A percentile compares a stretch with the other conserved stretches of the same genome.
phyloP scores from a whole-genome alignment of 92 coral and sea anemone genomes.

The Palythoa caribaeorum region DNA sequence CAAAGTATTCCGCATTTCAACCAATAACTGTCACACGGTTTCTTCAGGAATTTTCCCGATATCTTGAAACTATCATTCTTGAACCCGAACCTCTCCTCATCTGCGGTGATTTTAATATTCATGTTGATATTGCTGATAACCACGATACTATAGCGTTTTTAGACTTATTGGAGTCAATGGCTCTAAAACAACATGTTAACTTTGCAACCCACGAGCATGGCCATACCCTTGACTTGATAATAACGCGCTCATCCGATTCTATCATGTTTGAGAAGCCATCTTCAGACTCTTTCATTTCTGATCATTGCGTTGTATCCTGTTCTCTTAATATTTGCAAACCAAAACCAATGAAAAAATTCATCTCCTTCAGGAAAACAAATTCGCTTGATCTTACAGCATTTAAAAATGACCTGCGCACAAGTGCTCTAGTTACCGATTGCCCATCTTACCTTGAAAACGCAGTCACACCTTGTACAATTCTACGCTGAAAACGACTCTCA shows the following conservation, averaged over 20 bases:
- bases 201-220: slow-evolving; percentile 18
- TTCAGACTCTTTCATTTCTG: slow-evolving; percentile 30
- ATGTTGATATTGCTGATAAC: slow-evolving; percentile 7
- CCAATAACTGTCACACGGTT: neutral
- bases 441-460: slow-evolving; percentile 28
- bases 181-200: slow-evolving; percentile 2
- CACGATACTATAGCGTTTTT: slow-evolving; percentile 20
- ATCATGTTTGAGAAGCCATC: slow-evolving; percentile 21
- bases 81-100: slow-evolving; percentile 1
- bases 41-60: slow-evolving; percentile 14
- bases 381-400: slow-evolving; percentile 32
- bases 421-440: slow-evolving; percentile 12
- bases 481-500: slow-evolving; percentile 30
- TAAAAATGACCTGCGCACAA: slow-evolving; percentile 22
- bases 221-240: slow-evolving; percentile 40
- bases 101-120: slow-evolving; percentile 21
- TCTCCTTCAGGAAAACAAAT: slow-evolving; percentile 42
- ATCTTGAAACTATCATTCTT: slow-evolving; percentile 24
- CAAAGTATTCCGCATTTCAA: slow-evolving; percentile 8
- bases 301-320: slow-evolving; percentile 43
- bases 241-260: slow-evolving; percentile 36
- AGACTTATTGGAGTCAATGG: slow-evolving; percentile 50
- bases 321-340: slow-evolving; percentile 34
- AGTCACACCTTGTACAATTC: slow-evolving; percentile 17
- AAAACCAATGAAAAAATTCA: slow-evolving; percentile 8